These are phyloP conservation scores for Psilopogon haemacephalus DNA, from an alignment of 2,113 vertebrate genomes.

Conservation along the genomic window DNA sequence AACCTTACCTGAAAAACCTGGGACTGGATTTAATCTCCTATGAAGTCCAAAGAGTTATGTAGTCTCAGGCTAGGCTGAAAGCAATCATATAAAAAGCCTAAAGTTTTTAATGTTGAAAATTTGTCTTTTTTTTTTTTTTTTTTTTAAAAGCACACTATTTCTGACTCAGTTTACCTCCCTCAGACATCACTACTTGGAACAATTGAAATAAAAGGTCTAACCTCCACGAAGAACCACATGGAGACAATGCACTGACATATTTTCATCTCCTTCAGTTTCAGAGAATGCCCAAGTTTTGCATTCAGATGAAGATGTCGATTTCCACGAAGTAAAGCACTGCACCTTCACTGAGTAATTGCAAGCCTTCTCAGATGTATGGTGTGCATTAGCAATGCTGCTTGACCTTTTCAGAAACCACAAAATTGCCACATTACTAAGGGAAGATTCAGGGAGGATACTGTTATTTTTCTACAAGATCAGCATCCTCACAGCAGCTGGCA, in stretches of 20 bases:
- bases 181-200: not conserved
- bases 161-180: not conserved
- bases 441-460: not conserved
- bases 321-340: not conserved
- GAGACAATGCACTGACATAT: not conserved
- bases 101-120: not conserved
- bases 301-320: not conserved
- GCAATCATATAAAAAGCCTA: conserved; percentile 21
- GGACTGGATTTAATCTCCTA: conserved; percentile 52
- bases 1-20: conserved; percentile 36
- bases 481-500: not conserved
- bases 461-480: not conserved
- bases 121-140: not conserved
- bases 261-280: not conserved
- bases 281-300: not conserved
- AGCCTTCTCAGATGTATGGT: accelerated
- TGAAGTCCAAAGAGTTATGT: conserved; percentile 34
- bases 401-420: conserved; percentile 16
- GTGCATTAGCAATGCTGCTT: not conserved
- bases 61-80: conserved; percentile 12
- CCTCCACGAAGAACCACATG: not conserved
- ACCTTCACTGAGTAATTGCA: not conserved
- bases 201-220: not conserved
- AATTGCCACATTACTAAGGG: not conserved
- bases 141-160: not conserved